Percentiles rank a stretch among this genome's conserved stretches.
Conservation (phyloP, 2,797 vertebrate genomes). For the Anguilla pacifica region DNA sequence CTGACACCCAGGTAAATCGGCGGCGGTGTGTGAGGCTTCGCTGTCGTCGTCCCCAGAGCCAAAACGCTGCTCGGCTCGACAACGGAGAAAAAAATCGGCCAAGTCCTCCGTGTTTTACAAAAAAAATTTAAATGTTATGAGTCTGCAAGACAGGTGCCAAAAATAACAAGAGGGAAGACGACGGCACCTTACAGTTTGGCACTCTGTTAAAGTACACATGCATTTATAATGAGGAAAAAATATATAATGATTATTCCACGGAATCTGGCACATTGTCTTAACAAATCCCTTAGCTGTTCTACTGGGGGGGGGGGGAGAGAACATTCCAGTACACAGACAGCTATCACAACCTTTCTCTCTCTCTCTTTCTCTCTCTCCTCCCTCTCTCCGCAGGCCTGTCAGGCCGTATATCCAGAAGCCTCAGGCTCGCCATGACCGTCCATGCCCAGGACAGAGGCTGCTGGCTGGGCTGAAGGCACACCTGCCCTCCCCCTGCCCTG, state of each 20-base stretch:
- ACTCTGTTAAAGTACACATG: neutral
- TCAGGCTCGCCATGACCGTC: neutral
- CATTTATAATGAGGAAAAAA: neutral
- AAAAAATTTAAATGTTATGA: neutral
- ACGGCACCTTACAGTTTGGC: neutral
- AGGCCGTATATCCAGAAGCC: neutral
- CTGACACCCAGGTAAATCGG: neutral
- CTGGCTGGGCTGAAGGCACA: neutral
- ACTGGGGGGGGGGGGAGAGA: neutral
- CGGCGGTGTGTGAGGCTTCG: neutral
- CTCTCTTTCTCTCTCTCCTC: neutral
- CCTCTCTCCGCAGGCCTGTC: neutral
- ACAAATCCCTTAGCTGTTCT: neutral
- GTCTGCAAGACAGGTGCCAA: neutral
- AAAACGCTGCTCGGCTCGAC: neutral
- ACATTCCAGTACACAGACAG: neutral
- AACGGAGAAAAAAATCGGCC: neutral
- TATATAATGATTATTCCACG: neutral
- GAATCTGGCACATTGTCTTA: neutral
- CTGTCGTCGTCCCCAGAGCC: neutral
- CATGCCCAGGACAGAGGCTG: neutral
- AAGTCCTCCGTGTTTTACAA: neutral
- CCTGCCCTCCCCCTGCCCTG: neutral
- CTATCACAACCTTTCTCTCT: neutral
- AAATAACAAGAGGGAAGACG: neutral